phyloP scores from a whole-genome alignment of 2,888 invertebrate genomes.

The Tetrapedia diversipes region DNA sequence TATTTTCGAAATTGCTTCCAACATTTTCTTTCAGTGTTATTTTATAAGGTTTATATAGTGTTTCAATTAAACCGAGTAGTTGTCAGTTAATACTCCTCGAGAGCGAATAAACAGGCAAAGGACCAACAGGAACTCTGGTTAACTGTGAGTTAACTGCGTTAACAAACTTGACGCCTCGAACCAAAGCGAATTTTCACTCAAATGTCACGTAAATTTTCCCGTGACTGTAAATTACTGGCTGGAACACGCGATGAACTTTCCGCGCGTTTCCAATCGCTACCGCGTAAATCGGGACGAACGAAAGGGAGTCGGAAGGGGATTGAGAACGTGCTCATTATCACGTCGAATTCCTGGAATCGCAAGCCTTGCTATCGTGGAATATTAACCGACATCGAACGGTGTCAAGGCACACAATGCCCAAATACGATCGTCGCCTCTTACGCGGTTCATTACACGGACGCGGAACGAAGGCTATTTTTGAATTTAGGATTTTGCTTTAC shows the following conservation, averaged over 20 bases:
- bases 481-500: too few relatives aligned
- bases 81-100: neutral
- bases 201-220: constrained; percentile 39
- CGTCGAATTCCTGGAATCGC: constrained; percentile 10
- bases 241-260: constrained; percentile 28
- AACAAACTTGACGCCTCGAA: constrained; percentile 40
- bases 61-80: too few relatives aligned
- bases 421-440: too few relatives aligned
- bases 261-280: constrained; percentile 1
- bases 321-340: constrained; percentile 1
- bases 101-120: constrained; percentile 5
- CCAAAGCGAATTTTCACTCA: neutral
- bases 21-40: too few relatives aligned
- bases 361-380: neutral
- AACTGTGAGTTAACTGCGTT: constrained; percentile 35
- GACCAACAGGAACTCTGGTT: neutral
- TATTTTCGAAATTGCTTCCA: neutral
- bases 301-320: neutral
- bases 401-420: too few relatives aligned
- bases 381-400: constrained; percentile 21
- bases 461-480: too few relatives aligned
- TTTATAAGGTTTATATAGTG: too few relatives aligned
- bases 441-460: too few relatives aligned
- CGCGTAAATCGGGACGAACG: neutral
- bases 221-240: constrained; percentile 52